Conservation (phyloP, 1,140 invertebrate species). For the Frieseomelitta varia region DNA sequence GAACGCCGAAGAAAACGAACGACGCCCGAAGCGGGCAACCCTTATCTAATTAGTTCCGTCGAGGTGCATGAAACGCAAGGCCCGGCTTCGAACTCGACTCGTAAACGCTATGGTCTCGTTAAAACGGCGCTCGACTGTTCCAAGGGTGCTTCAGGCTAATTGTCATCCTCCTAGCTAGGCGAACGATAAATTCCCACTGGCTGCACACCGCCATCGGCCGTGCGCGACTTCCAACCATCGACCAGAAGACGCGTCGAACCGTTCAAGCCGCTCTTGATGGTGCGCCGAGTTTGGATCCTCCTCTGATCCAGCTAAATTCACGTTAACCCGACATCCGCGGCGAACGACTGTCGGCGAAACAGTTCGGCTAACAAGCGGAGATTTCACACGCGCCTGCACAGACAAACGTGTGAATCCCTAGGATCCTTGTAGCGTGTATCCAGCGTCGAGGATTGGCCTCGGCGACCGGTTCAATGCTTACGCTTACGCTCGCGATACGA, state of each 20-base stretch:
- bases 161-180: conserved; percentile 42
- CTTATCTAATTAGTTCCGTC: conserved; percentile 62
- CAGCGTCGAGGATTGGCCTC: neutral
- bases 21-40: conserved; percentile 42
- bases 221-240: conserved; percentile 23
- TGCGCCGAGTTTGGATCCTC: conserved; percentile 29
- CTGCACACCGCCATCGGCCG: neutral
- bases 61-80: conserved; percentile 53
- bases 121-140: conserved; percentile 44
- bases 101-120: conserved; percentile 51
- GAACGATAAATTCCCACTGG: conserved; percentile 50
- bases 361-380: conserved; percentile 58
- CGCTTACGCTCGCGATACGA: neutral
- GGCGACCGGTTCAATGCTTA: neutral
- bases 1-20: conserved; percentile 29
- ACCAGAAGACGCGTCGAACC: conserved; percentile 37
- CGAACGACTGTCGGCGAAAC: conserved; percentile 45
- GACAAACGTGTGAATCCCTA: conserved; percentile 40
- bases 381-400: conserved; percentile 51
- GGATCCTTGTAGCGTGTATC: neutral
- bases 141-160: conserved; percentile 56
- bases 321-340: conserved; percentile 56
- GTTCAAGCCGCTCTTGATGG: conserved; percentile 18
- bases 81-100: conserved; percentile 38
- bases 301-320: conserved; percentile 43